phyloP scores from a whole-genome alignment of 2,797 vertebrate species.

The Eulemur rubriventer region DNA sequence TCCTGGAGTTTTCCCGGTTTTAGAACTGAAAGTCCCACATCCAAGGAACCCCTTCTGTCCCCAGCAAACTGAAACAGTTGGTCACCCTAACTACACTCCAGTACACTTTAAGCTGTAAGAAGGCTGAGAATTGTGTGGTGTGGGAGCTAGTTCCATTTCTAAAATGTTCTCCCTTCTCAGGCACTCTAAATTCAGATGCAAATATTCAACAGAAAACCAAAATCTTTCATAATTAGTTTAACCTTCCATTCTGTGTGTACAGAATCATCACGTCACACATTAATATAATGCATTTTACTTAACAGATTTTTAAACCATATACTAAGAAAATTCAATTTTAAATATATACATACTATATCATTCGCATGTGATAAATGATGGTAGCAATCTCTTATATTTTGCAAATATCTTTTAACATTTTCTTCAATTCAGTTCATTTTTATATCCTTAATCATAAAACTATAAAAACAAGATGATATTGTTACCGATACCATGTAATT shows the following conservation, averaged over 20 bases:
- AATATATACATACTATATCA: not conserved
- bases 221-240: slow-evolving; percentile 28
- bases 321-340: slow-evolving; percentile 65
- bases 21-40: not conserved
- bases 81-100: not conserved
- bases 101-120: not conserved
- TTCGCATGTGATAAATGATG: slow-evolving; percentile 36
- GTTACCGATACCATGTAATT: slow-evolving; percentile 66
- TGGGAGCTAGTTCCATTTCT: not conserved
- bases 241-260: not conserved
- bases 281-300: slow-evolving; percentile 57
- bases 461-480: slow-evolving; percentile 82
- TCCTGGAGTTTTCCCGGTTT: not conserved
- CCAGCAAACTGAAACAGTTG: not conserved
- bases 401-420: slow-evolving; percentile 69
- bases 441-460: slow-evolving; percentile 82
- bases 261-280: not conserved
- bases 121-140: not conserved
- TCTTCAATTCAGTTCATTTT: slow-evolving; percentile 80
- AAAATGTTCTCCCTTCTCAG: not conserved
- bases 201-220: not conserved
- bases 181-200: not conserved
- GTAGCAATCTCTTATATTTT: slow-evolving; percentile 52
- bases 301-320: slow-evolving; percentile 61
- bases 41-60: not conserved